Conservation (phyloP, 2,888 invertebrate genomes). For the Torymus tubicola region DNA sequence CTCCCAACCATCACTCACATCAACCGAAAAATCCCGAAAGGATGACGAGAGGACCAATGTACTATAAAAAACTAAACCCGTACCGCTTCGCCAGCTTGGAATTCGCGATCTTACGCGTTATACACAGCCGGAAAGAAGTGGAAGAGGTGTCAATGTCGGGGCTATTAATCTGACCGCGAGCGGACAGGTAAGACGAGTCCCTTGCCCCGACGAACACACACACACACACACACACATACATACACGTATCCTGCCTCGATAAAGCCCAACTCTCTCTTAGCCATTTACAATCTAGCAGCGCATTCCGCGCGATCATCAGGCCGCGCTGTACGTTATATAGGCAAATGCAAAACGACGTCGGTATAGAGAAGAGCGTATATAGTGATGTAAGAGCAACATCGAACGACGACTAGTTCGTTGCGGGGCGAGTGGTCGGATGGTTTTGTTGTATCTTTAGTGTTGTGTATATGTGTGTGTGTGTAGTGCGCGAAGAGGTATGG, state of each 20-base stretch:
- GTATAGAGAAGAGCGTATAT: neutral
- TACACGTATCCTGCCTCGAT: slow-evolving; percentile 4
- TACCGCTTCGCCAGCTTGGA: too few relatives aligned
- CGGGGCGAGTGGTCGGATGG: neutral
- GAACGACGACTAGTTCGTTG: neutral
- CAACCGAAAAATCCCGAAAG: slow-evolving; percentile 2
- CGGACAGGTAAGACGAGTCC: slow-evolving; percentile 49
- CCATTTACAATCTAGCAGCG: slow-evolving; percentile 28
- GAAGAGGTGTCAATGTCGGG: slow-evolving; percentile 55
- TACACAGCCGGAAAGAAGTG: neutral
- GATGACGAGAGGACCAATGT: neutral
- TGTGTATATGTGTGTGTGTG: too few relatives aligned
- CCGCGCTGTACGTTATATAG: neutral
- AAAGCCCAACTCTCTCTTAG: slow-evolving; percentile 12
- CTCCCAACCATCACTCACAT: too few relatives aligned
- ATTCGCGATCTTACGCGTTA: too few relatives aligned
- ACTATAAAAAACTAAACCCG: neutral
- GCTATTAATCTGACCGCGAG: slow-evolving; percentile 54
- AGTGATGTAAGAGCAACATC: neutral
- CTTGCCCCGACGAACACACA: neutral
- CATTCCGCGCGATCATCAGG: slow-evolving; percentile 43
- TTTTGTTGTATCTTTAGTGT: neutral
- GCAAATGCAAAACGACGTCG: slow-evolving; percentile 35
- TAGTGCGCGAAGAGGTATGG: neutral
- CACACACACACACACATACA: too few relatives aligned